Base-by-base conservation (phyloP, 2,113 vertebrate genomes). In the Epinephelus cyanopodus region DNA sequence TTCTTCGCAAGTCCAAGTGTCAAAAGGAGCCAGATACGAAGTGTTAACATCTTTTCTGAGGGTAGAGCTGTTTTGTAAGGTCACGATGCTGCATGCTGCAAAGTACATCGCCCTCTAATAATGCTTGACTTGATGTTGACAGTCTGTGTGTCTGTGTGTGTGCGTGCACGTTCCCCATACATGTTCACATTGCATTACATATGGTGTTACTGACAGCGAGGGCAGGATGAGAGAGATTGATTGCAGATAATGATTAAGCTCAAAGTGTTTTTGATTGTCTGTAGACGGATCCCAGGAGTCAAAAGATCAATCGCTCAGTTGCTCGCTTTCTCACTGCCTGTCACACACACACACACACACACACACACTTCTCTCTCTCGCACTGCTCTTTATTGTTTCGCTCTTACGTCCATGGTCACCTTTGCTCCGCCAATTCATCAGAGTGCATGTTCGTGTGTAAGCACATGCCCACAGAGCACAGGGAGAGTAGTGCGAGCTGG, bases 251-350 rank as follows among this genome's bases (percentile, higher is more conserved):
- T 91, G 82, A 93, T 93, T 88, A 90, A 87, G 87, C 91, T 91
- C 88, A 93, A 94, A 93, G 92, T 92, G 90, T 89, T 93, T 93
- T 92, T 93, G 90, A 93, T 91, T 88, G 88, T 93, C 77, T 90
- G 77, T 62, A 81, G 83, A 90, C 89, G 84, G 86, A 88, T 93
- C 92, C 89, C 89, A 53, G 29, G 90, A 89, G 89, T 87, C 89
- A 82, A 86, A 81, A 84, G 86, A 92, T 94, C 91, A 93, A 92
- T 94, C 6, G 19, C 70, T 90, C 74, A 83, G 76, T 77, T 77
- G 85, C 86, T 87, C 12, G 52, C 85, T 77, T 85, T 91, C 81
- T 83, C 68, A 14, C 65, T 74, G 56, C 68, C 71, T 50, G 63
- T 47, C 56, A 17, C 53, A 74, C 79, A 71, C 79, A 74, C 61